phyloP scores from a whole-genome alignment of 64 coral and sea anemone species.

The Acropora tenuis region DNA sequence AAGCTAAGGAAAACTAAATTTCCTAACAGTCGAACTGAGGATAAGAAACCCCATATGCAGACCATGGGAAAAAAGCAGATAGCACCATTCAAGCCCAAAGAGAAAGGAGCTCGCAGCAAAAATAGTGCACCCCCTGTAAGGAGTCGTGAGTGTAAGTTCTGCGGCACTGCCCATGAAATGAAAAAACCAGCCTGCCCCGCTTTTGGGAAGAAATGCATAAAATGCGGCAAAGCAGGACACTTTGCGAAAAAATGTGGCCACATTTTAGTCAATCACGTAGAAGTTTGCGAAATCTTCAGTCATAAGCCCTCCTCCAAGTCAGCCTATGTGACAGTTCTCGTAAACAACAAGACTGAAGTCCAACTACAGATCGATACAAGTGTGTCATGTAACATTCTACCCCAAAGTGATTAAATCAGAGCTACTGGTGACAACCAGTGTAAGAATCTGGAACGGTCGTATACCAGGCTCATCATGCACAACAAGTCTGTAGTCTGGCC shows the following conservation, averaged over 20 bases:
- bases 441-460: conserved; percentile 54
- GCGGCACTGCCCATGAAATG: conserved; percentile 38
- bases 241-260: conserved; percentile 57
- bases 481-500: conserved; percentile 30
- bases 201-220: conserved; percentile 55
- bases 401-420: conserved; percentile 45
- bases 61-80: conserved; percentile 39
- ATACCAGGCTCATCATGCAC: conserved; percentile 60
- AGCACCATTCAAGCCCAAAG: conserved; percentile 15
- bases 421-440: conserved; percentile 32
- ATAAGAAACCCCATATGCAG: conserved; percentile 24
- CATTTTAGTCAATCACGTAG: conserved; percentile 53
- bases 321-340: conserved; percentile 47
- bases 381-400: conserved; percentile 52
- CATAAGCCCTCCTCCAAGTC: conserved; percentile 48
- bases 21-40: conserved; percentile 23
- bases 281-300: conserved; percentile 63
- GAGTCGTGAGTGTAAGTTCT: conserved; percentile 30
- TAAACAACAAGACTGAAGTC: conserved; percentile 48
- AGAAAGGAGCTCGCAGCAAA: conserved; percentile 28
- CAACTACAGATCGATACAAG: conserved; percentile 54
- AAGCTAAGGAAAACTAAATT: conserved; percentile 31
- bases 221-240: conserved; percentile 58
- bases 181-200: conserved; percentile 55
- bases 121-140: conserved; percentile 37